These are phyloP conservation scores for Cancer borealis DNA, from an alignment of 2,888 invertebrate genomes.

Conservation along the genomic window DNA sequence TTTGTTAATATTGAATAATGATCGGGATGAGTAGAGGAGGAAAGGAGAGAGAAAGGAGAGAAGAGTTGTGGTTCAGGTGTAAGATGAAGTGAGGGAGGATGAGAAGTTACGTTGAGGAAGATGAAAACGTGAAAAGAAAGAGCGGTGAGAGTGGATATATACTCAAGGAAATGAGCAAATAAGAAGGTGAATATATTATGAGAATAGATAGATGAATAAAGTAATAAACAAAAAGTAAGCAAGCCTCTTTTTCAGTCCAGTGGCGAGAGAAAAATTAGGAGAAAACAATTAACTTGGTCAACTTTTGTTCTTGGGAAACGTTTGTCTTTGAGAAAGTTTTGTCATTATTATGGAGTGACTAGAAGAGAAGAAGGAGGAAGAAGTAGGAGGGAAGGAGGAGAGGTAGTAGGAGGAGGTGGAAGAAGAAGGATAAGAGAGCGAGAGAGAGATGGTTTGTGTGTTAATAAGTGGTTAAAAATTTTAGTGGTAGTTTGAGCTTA, in stretches of 20 bases:
- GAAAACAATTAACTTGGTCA: constrained; percentile 15
- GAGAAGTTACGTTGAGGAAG: background rate
- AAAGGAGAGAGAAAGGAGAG: background rate
- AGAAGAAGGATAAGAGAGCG: background rate
- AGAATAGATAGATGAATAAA: background rate
- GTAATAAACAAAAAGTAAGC: background rate
- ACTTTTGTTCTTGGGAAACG: constrained; percentile 8
- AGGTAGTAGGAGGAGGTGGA: background rate
- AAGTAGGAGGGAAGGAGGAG: background rate
- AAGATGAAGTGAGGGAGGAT: background rate
- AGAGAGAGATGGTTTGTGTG: background rate
- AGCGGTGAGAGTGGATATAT: too few relatives aligned
- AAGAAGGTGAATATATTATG: background rate
- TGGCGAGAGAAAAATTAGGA: background rate
- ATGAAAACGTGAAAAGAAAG: background rate
- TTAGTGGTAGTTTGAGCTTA: too few relatives aligned
- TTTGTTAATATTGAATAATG: background rate
- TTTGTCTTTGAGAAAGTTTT: constrained; percentile 21
- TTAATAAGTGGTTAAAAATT: background rate
- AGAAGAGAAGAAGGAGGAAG: background rate
- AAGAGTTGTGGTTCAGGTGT: background rate
- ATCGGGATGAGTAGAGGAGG: background rate
- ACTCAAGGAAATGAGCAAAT: background rate
- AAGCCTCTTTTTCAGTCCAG: background rate
- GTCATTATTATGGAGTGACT: constrained; percentile 26